Conservation (phyloP, 1,140 invertebrate genomes). For the Harlomillsia oculata region DNA sequence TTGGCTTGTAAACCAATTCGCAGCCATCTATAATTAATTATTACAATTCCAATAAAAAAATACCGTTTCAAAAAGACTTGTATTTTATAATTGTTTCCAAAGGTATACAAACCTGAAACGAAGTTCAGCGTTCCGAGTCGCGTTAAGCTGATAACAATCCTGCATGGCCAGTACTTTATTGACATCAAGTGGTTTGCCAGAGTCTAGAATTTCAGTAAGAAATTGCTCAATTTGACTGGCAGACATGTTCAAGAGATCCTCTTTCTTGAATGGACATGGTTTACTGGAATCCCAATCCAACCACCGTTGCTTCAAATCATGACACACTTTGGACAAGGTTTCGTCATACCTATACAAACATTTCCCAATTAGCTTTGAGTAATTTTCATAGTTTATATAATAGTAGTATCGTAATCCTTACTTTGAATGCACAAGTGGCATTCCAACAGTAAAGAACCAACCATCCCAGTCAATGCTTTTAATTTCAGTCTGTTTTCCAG, state of each 20-base stretch:
- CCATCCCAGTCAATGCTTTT: conserved; percentile 66
- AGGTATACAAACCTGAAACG: conserved; percentile 47
- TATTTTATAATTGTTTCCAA: conserved; percentile 9
- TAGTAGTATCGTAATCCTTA: conserved; percentile 47
- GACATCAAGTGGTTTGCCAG: conserved; percentile 43
- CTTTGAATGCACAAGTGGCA: conserved; percentile 74
- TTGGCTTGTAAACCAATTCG: conserved; percentile 62
- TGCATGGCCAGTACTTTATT: conserved; percentile 55
- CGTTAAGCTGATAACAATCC: conserved; percentile 55
- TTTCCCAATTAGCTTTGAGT: too few species aligned
- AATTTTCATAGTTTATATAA: too few species aligned
- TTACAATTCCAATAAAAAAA: background rate
- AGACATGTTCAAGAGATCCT: conserved; percentile 50
- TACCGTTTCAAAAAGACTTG: too few species aligned
- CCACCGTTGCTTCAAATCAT: conserved; percentile 50
- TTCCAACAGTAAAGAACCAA: conserved; percentile 73
- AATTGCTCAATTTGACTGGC: conserved; percentile 61
- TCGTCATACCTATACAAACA: conserved; percentile 53
- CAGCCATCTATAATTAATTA: conserved; percentile 51
- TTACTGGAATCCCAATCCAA: conserved; percentile 41
- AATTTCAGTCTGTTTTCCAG: conserved; percentile 35
- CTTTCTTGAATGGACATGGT: conserved; percentile 41
- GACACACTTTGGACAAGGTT: conserved; percentile 55
- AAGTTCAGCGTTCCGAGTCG: conserved; percentile 66
- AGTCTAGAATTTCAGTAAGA: conserved; percentile 56